These are phyloP conservation scores for Paraplagusia blochii DNA, from an alignment of 2,113 vertebrate genomes.

Conservation along the genomic window DNA sequence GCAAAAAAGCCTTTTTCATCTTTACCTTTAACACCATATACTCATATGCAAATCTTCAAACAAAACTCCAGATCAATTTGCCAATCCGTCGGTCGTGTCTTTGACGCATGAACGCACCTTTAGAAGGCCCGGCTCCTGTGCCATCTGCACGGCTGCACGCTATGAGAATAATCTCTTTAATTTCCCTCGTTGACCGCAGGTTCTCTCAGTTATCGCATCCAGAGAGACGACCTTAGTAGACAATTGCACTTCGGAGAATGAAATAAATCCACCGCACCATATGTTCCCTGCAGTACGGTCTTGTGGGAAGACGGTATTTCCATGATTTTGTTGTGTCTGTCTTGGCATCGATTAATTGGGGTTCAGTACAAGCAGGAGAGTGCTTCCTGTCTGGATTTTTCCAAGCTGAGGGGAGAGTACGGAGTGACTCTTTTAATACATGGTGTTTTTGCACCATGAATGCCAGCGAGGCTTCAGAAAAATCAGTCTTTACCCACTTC, in stretches of 20 bases:
- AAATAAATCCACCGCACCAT: slow-evolving; percentile 59
- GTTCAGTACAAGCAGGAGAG: slow-evolving; percentile 20
- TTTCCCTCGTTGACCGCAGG: slow-evolving; percentile 64
- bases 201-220: slow-evolving; percentile 67
- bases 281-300: slow-evolving; percentile 47
- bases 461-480: slow-evolving; percentile 36
- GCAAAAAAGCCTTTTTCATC: neutral
- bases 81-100: slow-evolving; percentile 17
- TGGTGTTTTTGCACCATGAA: slow-evolving; percentile 30
- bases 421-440: slow-evolving; percentile 16
- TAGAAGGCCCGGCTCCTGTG: slow-evolving; percentile 35
- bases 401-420: slow-evolving; percentile 7
- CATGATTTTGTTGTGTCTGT: slow-evolving; percentile 9
- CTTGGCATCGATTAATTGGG: slow-evolving; percentile 26
- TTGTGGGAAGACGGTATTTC: slow-evolving; percentile 25
- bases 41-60: neutral
- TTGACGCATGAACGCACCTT: slow-evolving; percentile 54
- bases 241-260: slow-evolving; percentile 59
- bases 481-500: neutral
- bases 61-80: slow-evolving; percentile 22
- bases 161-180: slow-evolving; percentile 71
- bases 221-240: slow-evolving; percentile 63
- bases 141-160: slow-evolving; percentile 55
- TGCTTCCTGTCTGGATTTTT: neutral
- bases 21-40: slow-evolving; percentile 6